phyloP scores from a whole-genome alignment of 2,888 invertebrate genomes.

The Melipona beecheii region DNA sequence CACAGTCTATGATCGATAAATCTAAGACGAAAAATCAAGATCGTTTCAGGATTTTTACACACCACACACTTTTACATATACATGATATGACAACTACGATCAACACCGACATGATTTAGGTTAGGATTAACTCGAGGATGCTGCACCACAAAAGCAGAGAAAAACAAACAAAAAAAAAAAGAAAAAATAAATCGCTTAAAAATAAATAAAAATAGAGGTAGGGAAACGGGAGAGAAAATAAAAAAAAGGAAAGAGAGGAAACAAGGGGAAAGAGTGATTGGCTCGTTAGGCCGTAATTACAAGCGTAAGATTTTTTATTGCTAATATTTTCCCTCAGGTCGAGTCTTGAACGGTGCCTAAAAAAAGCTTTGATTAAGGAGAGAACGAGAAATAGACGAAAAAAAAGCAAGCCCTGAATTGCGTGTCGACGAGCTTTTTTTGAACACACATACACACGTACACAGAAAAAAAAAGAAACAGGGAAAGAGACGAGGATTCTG shows the following conservation, averaged over 20 bases:
- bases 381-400: constrained; percentile 23
- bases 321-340: constrained; percentile 63
- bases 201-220: not conserved
- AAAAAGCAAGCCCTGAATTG: constrained; percentile 66
- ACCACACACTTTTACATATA: too few species aligned
- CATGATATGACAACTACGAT: too few species aligned
- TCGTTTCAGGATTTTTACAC: constrained; percentile 6
- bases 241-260: not conserved
- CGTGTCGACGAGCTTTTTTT: constrained; percentile 61
- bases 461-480: not conserved
- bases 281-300: constrained; percentile 56
- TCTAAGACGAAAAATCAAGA: not conserved
- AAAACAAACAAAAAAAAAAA: not conserved
- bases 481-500: constrained; percentile 9
- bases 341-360: constrained; percentile 70
- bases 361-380: constrained; percentile 66
- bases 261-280: constrained; percentile 18
- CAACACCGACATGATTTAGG: constrained; percentile 16
- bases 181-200: not conserved
- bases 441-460: too few species aligned
- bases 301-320: constrained; percentile 63
- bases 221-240: not conserved
- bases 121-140: constrained; percentile 28
- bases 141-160: constrained; percentile 2
- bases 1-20: not conserved